phyloP scores from a whole-genome alignment of 1,140 invertebrate species.

The Ylistrum balloti region DNA sequence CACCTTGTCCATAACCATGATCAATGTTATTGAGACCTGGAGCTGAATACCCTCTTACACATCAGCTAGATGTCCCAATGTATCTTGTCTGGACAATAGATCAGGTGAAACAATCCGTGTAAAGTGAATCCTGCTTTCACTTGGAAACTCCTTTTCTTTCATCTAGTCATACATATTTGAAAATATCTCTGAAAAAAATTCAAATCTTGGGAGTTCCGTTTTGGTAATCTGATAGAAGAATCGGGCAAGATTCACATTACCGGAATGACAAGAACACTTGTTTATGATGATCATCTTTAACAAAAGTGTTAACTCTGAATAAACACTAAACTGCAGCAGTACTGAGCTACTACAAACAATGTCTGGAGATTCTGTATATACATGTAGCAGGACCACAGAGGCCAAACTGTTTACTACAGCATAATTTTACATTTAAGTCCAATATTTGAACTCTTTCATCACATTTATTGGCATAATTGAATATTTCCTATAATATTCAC shows the following conservation, averaged over 20 bases:
- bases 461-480: too few species aligned
- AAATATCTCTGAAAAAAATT: background rate
- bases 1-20: too few species aligned
- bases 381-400: background rate
- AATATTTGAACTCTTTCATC: too few species aligned
- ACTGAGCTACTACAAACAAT: background rate
- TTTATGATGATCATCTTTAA: background rate
- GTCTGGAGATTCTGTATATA: background rate
- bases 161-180: background rate
- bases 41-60: too few species aligned
- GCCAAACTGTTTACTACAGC: background rate
- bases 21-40: too few species aligned
- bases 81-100: too few species aligned
- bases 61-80: too few species aligned
- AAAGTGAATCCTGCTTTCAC: background rate
- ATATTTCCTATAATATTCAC: too few species aligned
- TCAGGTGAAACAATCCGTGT: background rate
- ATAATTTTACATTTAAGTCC: too few species aligned
- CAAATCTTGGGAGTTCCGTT: background rate
- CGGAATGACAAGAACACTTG: background rate
- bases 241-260: background rate
- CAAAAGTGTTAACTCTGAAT: background rate
- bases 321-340: too few species aligned
- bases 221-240: background rate
- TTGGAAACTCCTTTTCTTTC: background rate